Conservation (phyloP, 2,113 vertebrate genomes). For the Dipodomys ordii region DNA sequence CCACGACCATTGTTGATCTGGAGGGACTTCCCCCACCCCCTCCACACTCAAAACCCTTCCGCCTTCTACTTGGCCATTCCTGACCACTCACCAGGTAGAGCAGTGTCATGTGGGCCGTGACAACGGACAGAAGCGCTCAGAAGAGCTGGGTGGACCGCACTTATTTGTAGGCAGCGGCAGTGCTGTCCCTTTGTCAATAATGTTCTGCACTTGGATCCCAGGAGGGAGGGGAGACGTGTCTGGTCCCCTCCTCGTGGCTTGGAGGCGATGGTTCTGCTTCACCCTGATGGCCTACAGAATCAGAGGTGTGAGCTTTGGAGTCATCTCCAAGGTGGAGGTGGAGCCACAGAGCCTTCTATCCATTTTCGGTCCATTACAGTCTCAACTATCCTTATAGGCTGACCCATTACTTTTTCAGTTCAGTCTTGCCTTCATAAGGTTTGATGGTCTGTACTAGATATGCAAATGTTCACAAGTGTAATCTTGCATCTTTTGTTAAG, state of each 20-base stretch:
- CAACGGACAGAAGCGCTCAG: neutral
- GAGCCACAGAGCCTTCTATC: neutral
- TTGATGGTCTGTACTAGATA: neutral
- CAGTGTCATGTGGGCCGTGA: neutral
- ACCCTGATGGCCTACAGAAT: neutral
- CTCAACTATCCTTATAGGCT: neutral
- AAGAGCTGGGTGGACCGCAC: neutral
- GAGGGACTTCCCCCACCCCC: neutral
- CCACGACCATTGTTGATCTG: neutral
- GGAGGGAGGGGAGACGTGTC: neutral
- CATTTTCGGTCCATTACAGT: neutral
- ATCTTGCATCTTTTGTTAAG: neutral
- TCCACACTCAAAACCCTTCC: neutral
- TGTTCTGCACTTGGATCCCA: neutral
- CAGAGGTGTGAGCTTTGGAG: neutral
- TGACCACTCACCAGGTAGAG: neutral
- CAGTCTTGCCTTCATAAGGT: neutral
- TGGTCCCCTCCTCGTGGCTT: neutral
- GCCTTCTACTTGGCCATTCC: neutral
- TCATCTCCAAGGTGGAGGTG: neutral
- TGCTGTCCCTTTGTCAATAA: neutral
- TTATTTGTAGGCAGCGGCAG: neutral
- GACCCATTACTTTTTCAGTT: neutral
- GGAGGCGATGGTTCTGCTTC: neutral
- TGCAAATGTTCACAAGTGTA: neutral